Evolutionary conservation across 2,888 invertebrate species (phyloP), one percentile per base, ranked within the genome.

Genomic region (Nemotelus pantherinus): DNA sequence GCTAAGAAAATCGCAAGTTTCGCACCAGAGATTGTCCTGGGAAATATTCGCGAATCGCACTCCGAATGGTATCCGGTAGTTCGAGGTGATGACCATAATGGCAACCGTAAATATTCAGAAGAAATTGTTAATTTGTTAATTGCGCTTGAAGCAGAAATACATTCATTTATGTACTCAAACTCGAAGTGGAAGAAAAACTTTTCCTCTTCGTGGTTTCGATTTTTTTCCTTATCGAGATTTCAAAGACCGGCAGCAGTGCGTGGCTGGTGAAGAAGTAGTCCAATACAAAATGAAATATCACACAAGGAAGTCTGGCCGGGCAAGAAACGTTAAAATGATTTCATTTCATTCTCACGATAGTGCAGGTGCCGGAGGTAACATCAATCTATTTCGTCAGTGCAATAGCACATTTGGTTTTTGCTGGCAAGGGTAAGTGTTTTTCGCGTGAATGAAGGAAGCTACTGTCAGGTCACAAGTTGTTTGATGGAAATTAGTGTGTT

Each of bases 81-180:
- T 44, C 10, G 50, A 55, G 70, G 53, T 43, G 53, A 43, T 70
- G 53, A 70, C 43, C 43, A 70, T 70, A 53, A 70, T 53, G 53
- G 4, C 39, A 5, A 63, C 63, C 25, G 43, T 63, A 63, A 60
- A 47, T 39, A 39, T 63, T 25, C 48, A 50, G 6, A 74, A 74
- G 74, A 74, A 74, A 74, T 74, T 74, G 74, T 74, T 74, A 74
- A 74, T 63, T 74, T 74, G 48, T 63, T 74, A 74, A 74, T 74
- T 74, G 57, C 55, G 43, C 50, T 58, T 58, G 58, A 58, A 72
- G 71, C 71, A 68, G 57, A 41, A 39, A 39, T 72, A 4, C 43
- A 71, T 7, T 41, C 25, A 6, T 7, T 4, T n/a, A 58, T 7
- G 58, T n/a, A 63, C 63, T 43, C 39, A 63, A 7, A 5, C 57